Evolutionary conservation across 1,140 invertebrate species (phyloP).

Genomic region (Drosophila micromelanica): DNA sequence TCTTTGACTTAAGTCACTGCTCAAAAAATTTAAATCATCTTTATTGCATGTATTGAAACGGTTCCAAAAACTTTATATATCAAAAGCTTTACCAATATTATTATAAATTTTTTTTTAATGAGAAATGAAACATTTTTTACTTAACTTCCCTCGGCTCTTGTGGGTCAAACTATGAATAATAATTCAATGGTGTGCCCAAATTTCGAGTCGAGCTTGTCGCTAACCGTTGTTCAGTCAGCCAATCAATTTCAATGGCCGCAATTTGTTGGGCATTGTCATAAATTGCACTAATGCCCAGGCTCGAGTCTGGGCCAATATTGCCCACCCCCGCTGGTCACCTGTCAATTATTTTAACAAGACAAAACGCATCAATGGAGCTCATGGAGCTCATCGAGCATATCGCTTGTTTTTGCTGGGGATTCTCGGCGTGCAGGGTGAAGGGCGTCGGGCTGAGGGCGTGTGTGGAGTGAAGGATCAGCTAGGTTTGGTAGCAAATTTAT

Average conservation of each 20-base stretch:
- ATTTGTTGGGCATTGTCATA: constrained; percentile 74
- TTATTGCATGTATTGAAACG: too few relatives aligned
- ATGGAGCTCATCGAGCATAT: constrained; percentile 29
- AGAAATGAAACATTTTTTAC: too few relatives aligned
- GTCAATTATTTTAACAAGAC: constrained; percentile 82
- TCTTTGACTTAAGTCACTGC: too few relatives aligned
- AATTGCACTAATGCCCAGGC: constrained; percentile 65
- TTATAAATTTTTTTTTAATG: too few relatives aligned
- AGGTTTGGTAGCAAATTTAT: constrained; percentile 56
- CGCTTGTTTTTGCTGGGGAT: neutral
- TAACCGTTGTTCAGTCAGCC: constrained; percentile 14
- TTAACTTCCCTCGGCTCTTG: too few relatives aligned
- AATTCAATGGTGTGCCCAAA: neutral
- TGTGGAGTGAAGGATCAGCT: constrained; percentile 24
- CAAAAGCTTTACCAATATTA: too few relatives aligned
- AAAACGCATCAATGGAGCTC: constrained; percentile 71
- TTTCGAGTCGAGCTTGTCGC: constrained; percentile 6
- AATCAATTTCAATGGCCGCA: constrained; percentile 74
- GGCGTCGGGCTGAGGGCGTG: too few relatives aligned
- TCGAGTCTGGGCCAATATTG: constrained; percentile 1
- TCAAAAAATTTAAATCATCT: too few relatives aligned
- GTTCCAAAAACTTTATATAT: too few relatives aligned
- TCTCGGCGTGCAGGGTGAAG: neutral
- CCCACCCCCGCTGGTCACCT: constrained; percentile 47
- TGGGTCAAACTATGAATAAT: constrained; percentile 21